Base-by-base conservation (phyloP, 1,140 invertebrate genomes). In the Drosophila sproati region DNA sequence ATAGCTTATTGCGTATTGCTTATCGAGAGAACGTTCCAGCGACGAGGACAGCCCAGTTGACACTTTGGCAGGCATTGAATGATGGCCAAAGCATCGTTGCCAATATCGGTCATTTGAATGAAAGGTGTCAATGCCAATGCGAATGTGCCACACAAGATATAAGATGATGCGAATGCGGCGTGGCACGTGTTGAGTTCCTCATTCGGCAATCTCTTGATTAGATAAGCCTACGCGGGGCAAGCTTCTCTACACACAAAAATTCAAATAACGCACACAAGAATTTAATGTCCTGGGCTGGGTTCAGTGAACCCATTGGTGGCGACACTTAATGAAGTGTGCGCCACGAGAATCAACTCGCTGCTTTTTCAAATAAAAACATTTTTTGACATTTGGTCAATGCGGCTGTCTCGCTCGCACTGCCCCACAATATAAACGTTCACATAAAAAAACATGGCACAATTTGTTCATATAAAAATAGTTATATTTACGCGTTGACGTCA, bases 401-500 rank as follows among this genome's bases (percentile, higher is more conserved):
- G 32, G 48, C 35, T 41, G 48, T 48, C 57, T 45, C 31, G 51
- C 35, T 56, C 62, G 41, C 8, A 31, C 54, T 34, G 1, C 5
- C 3, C 4, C 32, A 28, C 31, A 67, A 69, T 57, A 61, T 51
- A 75, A 80, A 80, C 75, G 71, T 78, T 62, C 56, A 82, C 20
- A 20, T 20, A 20, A 20, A 20, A 20, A 76, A 83, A 62, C 81
- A 85, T 77, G 80, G 68, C 63, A 63, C 56, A 76, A 63, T 68
- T 85, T 80, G 60, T 75, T 77, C 67, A 59, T 85, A 78, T 68
- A 80, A 67, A 80, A 83, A 83, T 83, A 83, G 81, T 83, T 85
- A 83, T 86, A 87, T 86, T 75, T 78, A 81, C 61, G 78, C 66
- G 82, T 75, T 85, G 82, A 85, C 82, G 82, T 85, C 82, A 85